Evolutionary conservation across 2,888 invertebrate genomes (phyloP).

Genomic region (Heliconius cydno): DNA sequence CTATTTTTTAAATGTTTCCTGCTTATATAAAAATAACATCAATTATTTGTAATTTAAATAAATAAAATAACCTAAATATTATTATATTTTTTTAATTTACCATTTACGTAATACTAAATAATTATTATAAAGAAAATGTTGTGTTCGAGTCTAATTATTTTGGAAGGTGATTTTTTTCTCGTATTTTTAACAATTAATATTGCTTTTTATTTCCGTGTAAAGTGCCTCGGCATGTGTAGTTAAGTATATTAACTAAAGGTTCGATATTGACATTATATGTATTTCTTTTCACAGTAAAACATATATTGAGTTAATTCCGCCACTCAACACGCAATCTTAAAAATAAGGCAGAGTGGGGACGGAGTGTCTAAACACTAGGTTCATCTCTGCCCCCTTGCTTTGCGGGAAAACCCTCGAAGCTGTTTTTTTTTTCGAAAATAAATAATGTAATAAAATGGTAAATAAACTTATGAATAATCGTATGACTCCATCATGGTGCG

Average conservation of each 20-base stretch:
- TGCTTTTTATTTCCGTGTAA: neutral
- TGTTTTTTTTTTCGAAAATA: no score
- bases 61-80: neutral
- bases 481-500: neutral
- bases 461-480: neutral
- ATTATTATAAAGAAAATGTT: neutral
- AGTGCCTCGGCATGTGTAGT: neutral
- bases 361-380: no score
- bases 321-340: neutral
- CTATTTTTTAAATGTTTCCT: slow-evolving; percentile 19
- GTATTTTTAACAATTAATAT: neutral
- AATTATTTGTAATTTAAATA: neutral
- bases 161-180: neutral
- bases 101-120: neutral
- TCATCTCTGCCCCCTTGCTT: no score
- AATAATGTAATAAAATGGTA: neutral
- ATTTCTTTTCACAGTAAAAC: neutral
- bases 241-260: neutral
- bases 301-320: neutral
- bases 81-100: neutral
- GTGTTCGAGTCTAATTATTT: neutral
- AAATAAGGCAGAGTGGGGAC: neutral
- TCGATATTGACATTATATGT: neutral
- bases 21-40: neutral
- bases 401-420: no score